Percentiles rank a stretch among this genome's conserved stretches.
phyloP scores from a whole-genome alignment of 2,888 invertebrate species.

The Nephrotoma guestfalica region DNA sequence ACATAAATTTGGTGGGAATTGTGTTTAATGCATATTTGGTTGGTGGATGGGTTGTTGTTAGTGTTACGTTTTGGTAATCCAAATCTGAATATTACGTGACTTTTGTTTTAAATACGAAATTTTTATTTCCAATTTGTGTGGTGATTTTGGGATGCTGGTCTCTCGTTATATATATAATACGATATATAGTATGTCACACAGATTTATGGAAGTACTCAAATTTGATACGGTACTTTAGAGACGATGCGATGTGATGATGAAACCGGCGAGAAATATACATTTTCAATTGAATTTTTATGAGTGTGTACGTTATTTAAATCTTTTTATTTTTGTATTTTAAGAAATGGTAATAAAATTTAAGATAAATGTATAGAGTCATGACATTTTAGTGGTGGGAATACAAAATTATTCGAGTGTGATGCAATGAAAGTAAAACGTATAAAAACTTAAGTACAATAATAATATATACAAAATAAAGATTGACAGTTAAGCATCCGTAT shows the following conservation, averaged over 20 bases:
- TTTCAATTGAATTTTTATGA: not conserved
- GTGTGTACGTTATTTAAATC: not conserved
- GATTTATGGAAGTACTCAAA: not conserved
- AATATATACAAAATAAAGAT: not conserved
- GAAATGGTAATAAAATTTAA: not conserved
- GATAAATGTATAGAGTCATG: not conserved
- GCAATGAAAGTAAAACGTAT: not conserved
- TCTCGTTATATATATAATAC: not conserved
- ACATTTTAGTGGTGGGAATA: not conserved
- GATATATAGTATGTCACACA: not conserved
- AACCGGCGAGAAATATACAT: not conserved
- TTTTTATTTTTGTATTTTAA: not conserved
- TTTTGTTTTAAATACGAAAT: not conserved
- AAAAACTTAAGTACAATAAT: not conserved
- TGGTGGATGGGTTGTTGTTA: not conserved
- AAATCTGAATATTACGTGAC: not conserved
- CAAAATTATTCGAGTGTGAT: not conserved
- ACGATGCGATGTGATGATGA: not conserved
- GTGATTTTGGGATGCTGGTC: not conserved
- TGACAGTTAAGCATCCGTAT: not conserved
- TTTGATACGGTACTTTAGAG: not conserved
- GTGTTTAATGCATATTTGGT: not conserved
- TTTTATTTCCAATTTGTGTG: not conserved
- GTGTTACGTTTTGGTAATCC: not conserved
- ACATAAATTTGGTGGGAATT: not conserved